phyloP scores from a whole-genome alignment of 2,113 vertebrate species.

The Varanus komodoensis region DNA sequence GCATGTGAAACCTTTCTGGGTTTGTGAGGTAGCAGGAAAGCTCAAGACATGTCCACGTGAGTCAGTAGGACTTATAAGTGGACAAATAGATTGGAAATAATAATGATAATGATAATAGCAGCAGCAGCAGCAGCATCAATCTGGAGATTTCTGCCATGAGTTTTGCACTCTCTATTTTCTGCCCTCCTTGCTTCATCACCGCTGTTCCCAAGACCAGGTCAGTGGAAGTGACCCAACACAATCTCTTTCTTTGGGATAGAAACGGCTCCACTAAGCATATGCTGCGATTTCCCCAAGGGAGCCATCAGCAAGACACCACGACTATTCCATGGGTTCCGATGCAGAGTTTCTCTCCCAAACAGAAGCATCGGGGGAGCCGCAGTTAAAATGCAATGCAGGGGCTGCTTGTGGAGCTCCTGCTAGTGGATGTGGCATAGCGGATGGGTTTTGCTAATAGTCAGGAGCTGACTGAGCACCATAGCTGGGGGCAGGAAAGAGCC shows the following conservation, averaged over 20 bases:
- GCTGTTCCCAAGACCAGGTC: conserved; percentile 69
- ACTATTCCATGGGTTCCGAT: conserved; percentile 63
- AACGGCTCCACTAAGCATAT: conserved; percentile 61
- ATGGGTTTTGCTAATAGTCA: background rate
- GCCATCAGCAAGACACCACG: conserved; percentile 49
- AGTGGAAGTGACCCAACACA: conserved; percentile 66
- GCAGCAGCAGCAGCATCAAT: background rate
- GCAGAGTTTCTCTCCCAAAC: background rate
- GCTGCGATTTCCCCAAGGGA: conserved; percentile 43
- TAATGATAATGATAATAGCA: background rate
- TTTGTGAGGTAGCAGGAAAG: too few species aligned
- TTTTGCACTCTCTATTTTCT: conserved; percentile 51
- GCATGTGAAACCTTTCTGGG: too few species aligned
- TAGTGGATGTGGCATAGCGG: background rate
- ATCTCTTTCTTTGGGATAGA: conserved; percentile 65
- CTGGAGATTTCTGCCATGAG: conserved; percentile 54
- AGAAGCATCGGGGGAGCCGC: background rate
- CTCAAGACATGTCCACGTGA: too few species aligned
- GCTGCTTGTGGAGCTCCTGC: background rate
- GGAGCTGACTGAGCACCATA: background rate
- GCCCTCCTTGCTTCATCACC: conserved; percentile 44
- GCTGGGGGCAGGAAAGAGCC: background rate
- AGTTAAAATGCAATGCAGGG: background rate
- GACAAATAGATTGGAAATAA: background rate
- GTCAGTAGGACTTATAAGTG: too few species aligned